Evolutionary conservation across 2,888 invertebrate genomes (phyloP).

Genomic region (Willowsia nigromaculata): DNA sequence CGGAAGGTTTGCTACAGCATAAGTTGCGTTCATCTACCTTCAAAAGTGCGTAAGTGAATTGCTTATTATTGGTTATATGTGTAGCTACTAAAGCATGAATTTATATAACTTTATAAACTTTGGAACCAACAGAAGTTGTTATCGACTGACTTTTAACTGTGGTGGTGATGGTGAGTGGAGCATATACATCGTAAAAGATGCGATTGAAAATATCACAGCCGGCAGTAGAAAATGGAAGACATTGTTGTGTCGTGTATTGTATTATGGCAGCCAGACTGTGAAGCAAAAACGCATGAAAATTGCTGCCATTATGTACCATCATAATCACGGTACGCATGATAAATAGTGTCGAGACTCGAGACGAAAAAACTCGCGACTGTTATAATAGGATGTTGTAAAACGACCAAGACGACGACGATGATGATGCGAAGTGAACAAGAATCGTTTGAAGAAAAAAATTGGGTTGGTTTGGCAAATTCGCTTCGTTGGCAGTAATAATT

Average conservation of each 20-base stretch:
- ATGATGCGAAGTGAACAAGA: slow-evolving; percentile 15
- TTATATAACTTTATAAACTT: neutral
- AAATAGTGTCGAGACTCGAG: slow-evolving; percentile 67
- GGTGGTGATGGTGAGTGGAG: neutral
- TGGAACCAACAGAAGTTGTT: neutral
- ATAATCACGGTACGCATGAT: slow-evolving; percentile 64
- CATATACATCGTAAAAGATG: neutral
- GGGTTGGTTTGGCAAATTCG: slow-evolving; percentile 28
- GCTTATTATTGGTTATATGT: too few relatives aligned
- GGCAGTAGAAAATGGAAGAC: neutral
- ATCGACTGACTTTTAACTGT: too few relatives aligned
- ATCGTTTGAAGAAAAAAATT: slow-evolving; percentile 4
- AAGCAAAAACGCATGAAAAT: slow-evolving; percentile 56
- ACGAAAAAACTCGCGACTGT: slow-evolving; percentile 44
- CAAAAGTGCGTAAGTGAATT: neutral
- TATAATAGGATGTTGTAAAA: neutral
- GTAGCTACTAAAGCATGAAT: too few relatives aligned
- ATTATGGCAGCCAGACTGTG: neutral
- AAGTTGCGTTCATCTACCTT: neutral
- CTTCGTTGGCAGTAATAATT: slow-evolving; percentile 46
- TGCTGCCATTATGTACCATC: slow-evolving; percentile 54
- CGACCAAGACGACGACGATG: slow-evolving; percentile 10
- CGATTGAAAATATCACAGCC: neutral
- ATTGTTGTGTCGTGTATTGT: neutral
- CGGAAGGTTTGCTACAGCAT: neutral